Conservation (phyloP, 2,888 invertebrate genomes). For the Platycnemis pennipes region DNA sequence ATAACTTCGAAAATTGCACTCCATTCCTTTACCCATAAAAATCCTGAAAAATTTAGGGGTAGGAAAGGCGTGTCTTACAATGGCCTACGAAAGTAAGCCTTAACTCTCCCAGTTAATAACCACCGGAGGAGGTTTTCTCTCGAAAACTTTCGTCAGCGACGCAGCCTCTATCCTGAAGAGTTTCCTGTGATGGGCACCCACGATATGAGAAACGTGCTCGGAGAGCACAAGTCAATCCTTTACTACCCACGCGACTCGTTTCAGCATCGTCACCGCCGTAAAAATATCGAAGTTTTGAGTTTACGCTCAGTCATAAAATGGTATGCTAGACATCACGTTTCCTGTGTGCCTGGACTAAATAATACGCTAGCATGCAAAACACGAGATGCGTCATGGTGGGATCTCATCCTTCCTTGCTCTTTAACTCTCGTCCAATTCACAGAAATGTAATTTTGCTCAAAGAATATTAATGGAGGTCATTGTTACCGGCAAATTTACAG, state of each 20-base stretch:
- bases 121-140: not conserved
- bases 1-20: no score
- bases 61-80: no score
- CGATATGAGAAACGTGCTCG: not conserved
- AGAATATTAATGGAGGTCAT: not conserved
- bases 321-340: not conserved
- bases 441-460: not conserved
- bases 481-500: not conserved
- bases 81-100: no score
- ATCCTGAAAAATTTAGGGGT: no score
- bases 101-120: not conserved
- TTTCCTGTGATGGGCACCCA: not conserved
- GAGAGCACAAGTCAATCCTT: not conserved
- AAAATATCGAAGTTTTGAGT: not conserved
- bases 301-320: not conserved
- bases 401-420: not conserved
- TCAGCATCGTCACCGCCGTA: not conserved
- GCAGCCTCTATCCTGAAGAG: not conserved
- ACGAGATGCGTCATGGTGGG: not conserved
- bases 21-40: no score
- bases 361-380: not conserved
- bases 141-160: not conserved
- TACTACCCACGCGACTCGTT: not conserved
- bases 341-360: not conserved
- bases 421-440: not conserved